phyloP scores from a whole-genome alignment of 2,113 vertebrate genomes.

The Eptatretus burgeri region DNA sequence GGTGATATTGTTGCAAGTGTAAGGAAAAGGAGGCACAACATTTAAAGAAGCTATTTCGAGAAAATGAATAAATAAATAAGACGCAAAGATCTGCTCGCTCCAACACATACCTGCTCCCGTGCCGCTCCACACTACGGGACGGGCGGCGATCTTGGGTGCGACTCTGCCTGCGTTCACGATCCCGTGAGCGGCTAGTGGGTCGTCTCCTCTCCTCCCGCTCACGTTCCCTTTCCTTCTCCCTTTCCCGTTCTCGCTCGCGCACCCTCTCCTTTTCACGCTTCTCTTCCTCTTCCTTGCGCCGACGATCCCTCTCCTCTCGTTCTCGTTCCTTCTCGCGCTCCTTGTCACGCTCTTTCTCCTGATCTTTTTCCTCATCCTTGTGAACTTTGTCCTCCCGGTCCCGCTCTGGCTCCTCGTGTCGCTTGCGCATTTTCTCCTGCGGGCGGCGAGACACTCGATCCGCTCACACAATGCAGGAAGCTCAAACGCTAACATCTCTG shows the following conservation, averaged over 20 bases:
- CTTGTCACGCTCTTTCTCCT: conserved; percentile 37
- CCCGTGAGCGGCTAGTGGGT: conserved; percentile 30
- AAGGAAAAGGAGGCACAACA: not conserved
- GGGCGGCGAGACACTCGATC: not conserved
- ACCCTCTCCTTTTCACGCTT: conserved; percentile 24
- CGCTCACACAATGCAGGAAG: not conserved
- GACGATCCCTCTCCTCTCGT: conserved; percentile 39
- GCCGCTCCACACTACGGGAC: not conserved
- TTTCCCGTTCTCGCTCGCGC: conserved; percentile 17
- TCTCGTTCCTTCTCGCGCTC: conserved; percentile 41
- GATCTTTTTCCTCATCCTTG: conserved; percentile 16
- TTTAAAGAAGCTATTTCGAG: not conserved
- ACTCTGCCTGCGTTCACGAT: no score
- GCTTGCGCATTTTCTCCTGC: conserved; percentile 38
- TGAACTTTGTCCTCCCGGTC: conserved; percentile 26
- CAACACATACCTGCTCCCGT: not conserved
- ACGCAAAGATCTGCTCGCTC: not conserved
- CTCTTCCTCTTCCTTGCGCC: conserved; percentile 31
- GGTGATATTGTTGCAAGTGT: not conserved
- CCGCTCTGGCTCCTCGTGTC: conserved; percentile 49
- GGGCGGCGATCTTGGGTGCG: no score
- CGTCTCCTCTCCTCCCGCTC: conserved; percentile 50
- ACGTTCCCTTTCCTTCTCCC: conserved; percentile 32
- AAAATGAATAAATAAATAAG: not conserved
- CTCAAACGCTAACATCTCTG: not conserved